Evolutionary conservation across 2,113 vertebrate species (phyloP).

Genomic region (Camelus bactrianus): DNA sequence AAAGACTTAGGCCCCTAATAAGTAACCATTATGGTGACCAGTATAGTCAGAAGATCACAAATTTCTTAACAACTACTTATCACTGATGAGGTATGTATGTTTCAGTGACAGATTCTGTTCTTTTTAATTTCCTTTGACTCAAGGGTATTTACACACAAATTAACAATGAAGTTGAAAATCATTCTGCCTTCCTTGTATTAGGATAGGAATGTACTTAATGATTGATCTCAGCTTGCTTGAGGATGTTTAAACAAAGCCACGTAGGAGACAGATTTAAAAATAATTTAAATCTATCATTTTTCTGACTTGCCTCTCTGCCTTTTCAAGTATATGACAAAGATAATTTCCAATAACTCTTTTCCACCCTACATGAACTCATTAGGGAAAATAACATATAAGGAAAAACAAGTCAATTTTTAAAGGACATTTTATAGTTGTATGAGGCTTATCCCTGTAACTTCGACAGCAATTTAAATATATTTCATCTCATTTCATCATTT

Average conservation of each 20-base stretch:
- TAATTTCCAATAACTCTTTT: conserved; percentile 44
- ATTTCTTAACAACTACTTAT: background rate
- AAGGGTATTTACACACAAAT: conserved; percentile 54
- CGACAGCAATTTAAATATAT: background rate
- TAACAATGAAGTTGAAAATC: conserved; percentile 51
- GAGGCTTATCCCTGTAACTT: conserved; percentile 4
- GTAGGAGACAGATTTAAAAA: conserved; percentile 27
- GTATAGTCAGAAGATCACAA: background rate
- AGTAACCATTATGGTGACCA: background rate
- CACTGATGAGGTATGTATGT: background rate
- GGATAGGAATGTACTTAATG: conserved; percentile 51
- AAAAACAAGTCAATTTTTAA: conserved; percentile 57
- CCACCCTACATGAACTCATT: conserved; percentile 38
- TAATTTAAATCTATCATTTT: conserved; percentile 54
- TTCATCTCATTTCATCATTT: background rate
- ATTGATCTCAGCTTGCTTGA: conserved; percentile 3
- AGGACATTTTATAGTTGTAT: background rate
- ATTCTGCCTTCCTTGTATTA: conserved; percentile 16
- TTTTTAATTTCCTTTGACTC: background rate
- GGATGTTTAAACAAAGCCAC: conserved; percentile 44
- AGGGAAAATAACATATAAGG: conserved; percentile 44
- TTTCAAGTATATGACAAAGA: conserved; percentile 15
- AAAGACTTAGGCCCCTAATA: background rate
- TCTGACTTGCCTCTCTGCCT: conserved; percentile 25
- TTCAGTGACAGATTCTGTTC: background rate